These are phyloP conservation scores for Drosophila neotestacea DNA, from an alignment of 2,888 invertebrate species.

Conservation along the genomic window DNA sequence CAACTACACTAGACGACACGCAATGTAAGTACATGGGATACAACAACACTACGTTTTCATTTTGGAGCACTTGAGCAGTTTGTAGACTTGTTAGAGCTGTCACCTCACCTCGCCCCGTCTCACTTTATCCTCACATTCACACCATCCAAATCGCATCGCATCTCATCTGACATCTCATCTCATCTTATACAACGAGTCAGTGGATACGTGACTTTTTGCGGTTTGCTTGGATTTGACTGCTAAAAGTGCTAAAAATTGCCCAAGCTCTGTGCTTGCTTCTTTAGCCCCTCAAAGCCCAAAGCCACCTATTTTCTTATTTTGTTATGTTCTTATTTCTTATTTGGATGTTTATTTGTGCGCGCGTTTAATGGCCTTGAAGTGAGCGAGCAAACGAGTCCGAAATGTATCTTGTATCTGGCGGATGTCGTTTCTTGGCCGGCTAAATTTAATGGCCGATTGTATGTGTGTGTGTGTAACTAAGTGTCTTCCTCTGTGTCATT, in stretches of 20 bases:
- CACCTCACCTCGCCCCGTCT: constrained; percentile 2
- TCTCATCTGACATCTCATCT: constrained; percentile 31
- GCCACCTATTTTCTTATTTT: constrained; percentile 22
- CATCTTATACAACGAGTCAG: constrained; percentile 41
- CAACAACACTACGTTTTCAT: constrained; percentile 25
- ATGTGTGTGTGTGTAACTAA: constrained; percentile 24
- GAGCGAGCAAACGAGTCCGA: constrained; percentile 47
- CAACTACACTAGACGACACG: constrained; percentile 24
- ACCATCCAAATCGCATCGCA: constrained; percentile 23
- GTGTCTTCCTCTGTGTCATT: constrained; percentile 37
- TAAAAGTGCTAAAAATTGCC: constrained; percentile 75
- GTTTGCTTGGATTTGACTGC: constrained; percentile 80
- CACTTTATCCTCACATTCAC: constrained; percentile 19
- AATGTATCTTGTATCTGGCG: constrained; percentile 61
- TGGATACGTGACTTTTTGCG: constrained; percentile 83
- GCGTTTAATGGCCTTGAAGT: constrained; percentile 58
- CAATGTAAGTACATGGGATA: constrained; percentile 8
- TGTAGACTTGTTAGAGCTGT: constrained; percentile 67
- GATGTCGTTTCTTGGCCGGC: constrained; percentile 43
- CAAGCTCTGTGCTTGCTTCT: constrained; percentile 8
- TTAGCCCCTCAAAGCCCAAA: constrained; percentile 12
- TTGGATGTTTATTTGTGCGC: constrained; percentile 46
- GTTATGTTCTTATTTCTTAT: constrained; percentile 29
- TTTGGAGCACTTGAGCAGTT: constrained; percentile 68
- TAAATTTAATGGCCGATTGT: constrained; percentile 67